Percentiles rank a stretch among this genome's conserved stretches.
Evolutionary conservation across 1,140 invertebrate species (phyloP).

Genomic region (Trissolcus basalis): DNA sequence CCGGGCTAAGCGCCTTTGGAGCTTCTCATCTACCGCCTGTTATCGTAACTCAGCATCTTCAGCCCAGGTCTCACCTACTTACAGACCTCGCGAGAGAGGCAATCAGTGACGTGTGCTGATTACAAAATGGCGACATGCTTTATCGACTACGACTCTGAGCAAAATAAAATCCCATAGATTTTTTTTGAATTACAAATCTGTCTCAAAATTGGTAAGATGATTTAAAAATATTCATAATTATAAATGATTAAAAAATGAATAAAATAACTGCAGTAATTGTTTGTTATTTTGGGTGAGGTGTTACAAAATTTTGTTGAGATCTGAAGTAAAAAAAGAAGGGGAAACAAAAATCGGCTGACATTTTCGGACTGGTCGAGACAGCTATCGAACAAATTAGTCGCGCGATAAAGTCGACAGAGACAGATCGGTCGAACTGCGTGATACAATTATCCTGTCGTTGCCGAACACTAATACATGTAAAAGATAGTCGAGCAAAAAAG

Average conservation of each 20-base stretch:
- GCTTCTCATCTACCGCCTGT: constrained; percentile 32
- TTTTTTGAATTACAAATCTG: no score
- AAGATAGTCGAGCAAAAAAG: constrained; percentile 5
- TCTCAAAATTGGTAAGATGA: no score
- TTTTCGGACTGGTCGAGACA: constrained; percentile 27
- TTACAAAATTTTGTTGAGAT: constrained; percentile 12
- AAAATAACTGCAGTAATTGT: no score
- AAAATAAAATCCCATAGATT: no score
- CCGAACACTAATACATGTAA: constrained; percentile 32
- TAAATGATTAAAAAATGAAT: no score
- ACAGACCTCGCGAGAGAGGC: not conserved
- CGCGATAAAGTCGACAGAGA: constrained; percentile 74
- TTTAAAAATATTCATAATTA: no score
- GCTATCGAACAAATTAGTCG: constrained; percentile 72
- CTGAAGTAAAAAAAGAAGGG: not conserved
- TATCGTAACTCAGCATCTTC: constrained; percentile 65
- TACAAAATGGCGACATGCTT: no score
- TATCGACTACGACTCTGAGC: no score
- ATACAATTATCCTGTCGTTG: constrained; percentile 66
- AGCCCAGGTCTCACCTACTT: constrained; percentile 50
- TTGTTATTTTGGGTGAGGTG: no score
- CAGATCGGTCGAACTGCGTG: constrained; percentile 64
- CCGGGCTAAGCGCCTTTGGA: constrained; percentile 54
- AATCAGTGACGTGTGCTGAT: constrained; percentile 14
- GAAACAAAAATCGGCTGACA: not conserved